Evolutionary conservation across 2,888 invertebrate genomes (phyloP).

Genomic region (Girardia tigrina): DNA sequence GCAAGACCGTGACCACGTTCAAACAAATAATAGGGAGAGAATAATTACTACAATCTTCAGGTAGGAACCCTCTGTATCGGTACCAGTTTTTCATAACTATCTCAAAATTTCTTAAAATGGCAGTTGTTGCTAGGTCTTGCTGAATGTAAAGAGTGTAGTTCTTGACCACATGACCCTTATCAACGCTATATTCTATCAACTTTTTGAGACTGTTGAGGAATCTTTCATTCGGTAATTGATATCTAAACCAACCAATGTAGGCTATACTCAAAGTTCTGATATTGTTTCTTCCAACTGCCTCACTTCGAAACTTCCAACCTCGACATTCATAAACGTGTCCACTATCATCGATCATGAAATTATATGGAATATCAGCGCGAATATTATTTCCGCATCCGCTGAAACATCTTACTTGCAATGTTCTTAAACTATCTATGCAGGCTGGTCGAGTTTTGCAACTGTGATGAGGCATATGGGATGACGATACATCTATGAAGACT

Average conservation of each 20-base stretch:
- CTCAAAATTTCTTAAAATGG: not conserved
- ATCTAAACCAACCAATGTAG: not conserved
- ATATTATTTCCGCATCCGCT: not conserved
- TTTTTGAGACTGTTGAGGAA: not conserved
- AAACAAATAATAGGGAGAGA: not conserved
- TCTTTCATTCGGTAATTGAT: not conserved
- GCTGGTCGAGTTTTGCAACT: not conserved
- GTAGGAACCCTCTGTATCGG: not conserved
- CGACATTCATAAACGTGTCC: slow-evolving; percentile 19
- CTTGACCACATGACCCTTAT: not conserved
- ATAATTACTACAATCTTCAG: not conserved
- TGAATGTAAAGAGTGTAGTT: not conserved
- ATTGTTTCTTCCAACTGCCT: no score
- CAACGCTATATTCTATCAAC: not conserved
- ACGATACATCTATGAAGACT: not conserved
- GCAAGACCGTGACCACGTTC: no score
- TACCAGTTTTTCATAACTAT: not conserved
- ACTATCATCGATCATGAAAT: slow-evolving; percentile 10
- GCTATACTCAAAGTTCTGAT: no score
- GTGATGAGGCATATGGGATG: not conserved
- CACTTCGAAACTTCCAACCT: no score
- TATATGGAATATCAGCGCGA: not conserved
- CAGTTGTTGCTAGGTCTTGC: not conserved
- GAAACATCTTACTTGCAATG: not conserved
- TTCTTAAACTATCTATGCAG: slow-evolving; percentile 5